These are phyloP conservation scores for Eulacestoma nigropectus DNA, from an alignment of 2,113 vertebrate genomes.

Conservation along the genomic window DNA sequence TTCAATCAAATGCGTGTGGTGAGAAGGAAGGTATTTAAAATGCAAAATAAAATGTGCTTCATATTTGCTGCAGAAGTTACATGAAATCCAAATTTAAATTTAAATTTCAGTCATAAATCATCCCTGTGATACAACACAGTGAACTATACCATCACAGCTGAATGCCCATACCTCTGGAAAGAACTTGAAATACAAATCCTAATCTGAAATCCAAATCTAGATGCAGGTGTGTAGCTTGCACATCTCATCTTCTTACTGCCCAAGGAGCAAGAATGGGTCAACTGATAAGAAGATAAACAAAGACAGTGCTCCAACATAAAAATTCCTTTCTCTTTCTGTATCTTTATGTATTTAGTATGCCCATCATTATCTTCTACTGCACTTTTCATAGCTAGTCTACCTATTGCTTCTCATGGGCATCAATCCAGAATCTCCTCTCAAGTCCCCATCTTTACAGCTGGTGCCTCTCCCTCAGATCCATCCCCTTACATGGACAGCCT, in stretches of 20 bases:
- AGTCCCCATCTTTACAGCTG: not conserved
- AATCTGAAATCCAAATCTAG: not conserved
- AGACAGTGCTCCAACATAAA: not conserved
- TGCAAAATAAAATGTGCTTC: not conserved
- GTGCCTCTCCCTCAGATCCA: not conserved
- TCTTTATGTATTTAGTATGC: not conserved
- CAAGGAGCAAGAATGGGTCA: not conserved
- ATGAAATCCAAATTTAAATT: not conserved
- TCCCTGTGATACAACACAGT: not conserved
- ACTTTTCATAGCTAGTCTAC: not conserved
- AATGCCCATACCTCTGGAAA: not conserved
- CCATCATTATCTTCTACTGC: not conserved
- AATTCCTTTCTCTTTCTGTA: not conserved
- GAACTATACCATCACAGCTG: not conserved
- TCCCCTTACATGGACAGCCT: not conserved
- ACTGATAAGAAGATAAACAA: not conserved
- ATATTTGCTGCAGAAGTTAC: not conserved
- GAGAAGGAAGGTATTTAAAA: not conserved
- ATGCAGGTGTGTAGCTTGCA: not conserved
- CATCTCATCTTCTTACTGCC: not conserved
- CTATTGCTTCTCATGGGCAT: not conserved
- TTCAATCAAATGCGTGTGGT: not conserved
- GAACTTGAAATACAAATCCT: not conserved
- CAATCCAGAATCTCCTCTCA: not conserved
- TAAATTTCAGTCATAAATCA: not conserved